Evolutionary conservation across 2,113 vertebrate genomes (phyloP).

Genomic region (Ageneiosus marmoratus): DNA sequence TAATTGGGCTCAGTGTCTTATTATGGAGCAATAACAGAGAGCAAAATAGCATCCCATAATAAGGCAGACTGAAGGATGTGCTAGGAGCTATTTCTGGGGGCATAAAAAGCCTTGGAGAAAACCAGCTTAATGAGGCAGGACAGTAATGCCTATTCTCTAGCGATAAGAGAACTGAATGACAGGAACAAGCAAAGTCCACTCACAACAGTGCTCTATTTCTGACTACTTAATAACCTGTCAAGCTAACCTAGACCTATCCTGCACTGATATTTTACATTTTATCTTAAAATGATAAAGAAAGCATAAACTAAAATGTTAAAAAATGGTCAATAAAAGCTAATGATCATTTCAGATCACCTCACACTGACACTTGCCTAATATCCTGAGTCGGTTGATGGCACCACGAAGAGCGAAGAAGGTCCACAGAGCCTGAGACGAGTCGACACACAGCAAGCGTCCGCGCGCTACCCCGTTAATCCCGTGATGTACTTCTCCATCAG

Average conservation of each 20-base stretch:
- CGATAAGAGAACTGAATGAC: background rate
- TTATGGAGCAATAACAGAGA: conserved; percentile 11
- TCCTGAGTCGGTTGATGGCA: conserved; percentile 88
- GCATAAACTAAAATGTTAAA: background rate
- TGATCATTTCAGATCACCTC: background rate
- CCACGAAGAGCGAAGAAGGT: conserved; percentile 93
- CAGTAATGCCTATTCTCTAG: background rate
- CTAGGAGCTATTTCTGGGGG: conserved; percentile 17
- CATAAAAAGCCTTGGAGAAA: conserved; percentile 21
- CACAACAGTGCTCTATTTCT: background rate
- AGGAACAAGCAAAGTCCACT: background rate
- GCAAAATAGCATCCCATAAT: conserved; percentile 14
- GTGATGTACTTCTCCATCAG: conserved; percentile 89
- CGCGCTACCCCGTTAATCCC: conserved; percentile 86
- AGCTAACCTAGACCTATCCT: background rate
- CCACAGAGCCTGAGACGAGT: conserved; percentile 94
- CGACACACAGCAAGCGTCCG: conserved; percentile 91
- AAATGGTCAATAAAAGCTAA: background rate
- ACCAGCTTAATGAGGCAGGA: conserved; percentile 16
- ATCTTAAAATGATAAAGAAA: background rate
- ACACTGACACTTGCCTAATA: conserved; percentile 76
- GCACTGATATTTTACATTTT: conserved; percentile 6
- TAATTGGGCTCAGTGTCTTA: conserved; percentile 11
- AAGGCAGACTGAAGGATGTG: background rate
- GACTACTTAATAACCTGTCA: background rate